Base-by-base conservation (phyloP, 2,113 vertebrate species). In the Apodemus sylvaticus region DNA sequence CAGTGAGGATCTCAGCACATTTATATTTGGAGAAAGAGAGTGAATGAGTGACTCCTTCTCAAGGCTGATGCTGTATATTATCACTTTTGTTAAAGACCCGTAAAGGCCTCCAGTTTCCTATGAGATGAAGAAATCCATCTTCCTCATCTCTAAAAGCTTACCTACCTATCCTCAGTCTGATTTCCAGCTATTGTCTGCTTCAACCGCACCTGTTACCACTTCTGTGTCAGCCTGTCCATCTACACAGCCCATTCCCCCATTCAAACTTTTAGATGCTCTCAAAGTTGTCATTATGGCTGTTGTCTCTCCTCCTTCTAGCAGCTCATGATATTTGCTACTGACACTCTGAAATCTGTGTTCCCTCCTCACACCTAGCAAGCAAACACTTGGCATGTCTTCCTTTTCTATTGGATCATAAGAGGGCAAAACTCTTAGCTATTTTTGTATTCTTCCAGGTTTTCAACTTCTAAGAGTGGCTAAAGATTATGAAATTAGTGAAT, bases 111-210 rank as follows among this genome's bases (percentile, higher is more conserved):
- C 22, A 2, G 36, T 34, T 26, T 91, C 68, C 73, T 31, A 0
- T 10, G 51, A 51, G 55, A 31, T 2, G 4, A 31, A 36, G 36
- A 39, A 82, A 36, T 29, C 77, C 22, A 0, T 29, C 29, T 70
- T 31, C 14, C 45, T 53, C 9, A 48, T 5, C 9, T 26, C 7
- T 3, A 12, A 66, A 70, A 24, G 62, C 91, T 64, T 85, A 64
- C 4, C 4, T 2, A 3, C 45, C 5, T 12, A 5, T 9, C 26
- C 45, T 39, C 2, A 0, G 0, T 12, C 76, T 68, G 8, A 20
- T 48, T 55, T 24, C 64, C 31, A 74, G 64, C 48, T 3, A 11
- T 71, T 55, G 4, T 1, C 4, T 5, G 22, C 31, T 16, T 60
- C 42, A 7, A 17, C 7, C 9, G 3, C 17, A 24, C 36, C 26